Conservation (phyloP, 2,113 vertebrate species). For the Accipiter cooperii region DNA sequence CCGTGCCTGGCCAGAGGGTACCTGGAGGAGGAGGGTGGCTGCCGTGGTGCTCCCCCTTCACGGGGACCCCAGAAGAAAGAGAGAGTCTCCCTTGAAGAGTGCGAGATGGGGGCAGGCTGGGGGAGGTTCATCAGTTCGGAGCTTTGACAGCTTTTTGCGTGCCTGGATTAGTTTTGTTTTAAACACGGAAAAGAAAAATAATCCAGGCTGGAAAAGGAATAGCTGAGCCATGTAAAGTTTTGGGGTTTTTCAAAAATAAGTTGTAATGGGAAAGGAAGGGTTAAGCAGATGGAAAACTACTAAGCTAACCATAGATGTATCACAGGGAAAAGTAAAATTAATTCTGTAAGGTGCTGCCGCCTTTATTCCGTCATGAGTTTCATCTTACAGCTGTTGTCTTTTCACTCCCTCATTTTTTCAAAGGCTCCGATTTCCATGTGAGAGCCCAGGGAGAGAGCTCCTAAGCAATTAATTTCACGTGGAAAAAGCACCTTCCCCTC, state of each 20-base stretch:
- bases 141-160: background rate
- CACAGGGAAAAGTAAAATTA: background rate
- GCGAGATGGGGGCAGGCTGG: background rate
- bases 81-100: background rate
- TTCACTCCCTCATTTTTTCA: background rate
- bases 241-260: background rate
- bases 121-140: background rate
- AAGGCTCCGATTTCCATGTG: background rate
- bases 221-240: background rate
- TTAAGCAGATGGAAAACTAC: background rate
- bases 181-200: background rate
- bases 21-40: background rate
- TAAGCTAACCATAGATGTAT: background rate
- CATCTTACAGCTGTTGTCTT: conserved; percentile 10
- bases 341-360: background rate
- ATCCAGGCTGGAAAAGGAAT: background rate
- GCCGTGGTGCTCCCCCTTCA: background rate
- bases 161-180: background rate
- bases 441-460: background rate
- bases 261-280: background rate
- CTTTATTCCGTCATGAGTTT: background rate
- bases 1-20: background rate
- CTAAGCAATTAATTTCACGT: conserved; percentile 1
- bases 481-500: background rate
- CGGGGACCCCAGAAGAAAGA: background rate